Evolutionary conservation across 2,888 invertebrate species (phyloP), one percentile per base, ranked within the genome.

Genomic region (Pteria penguin): DNA sequence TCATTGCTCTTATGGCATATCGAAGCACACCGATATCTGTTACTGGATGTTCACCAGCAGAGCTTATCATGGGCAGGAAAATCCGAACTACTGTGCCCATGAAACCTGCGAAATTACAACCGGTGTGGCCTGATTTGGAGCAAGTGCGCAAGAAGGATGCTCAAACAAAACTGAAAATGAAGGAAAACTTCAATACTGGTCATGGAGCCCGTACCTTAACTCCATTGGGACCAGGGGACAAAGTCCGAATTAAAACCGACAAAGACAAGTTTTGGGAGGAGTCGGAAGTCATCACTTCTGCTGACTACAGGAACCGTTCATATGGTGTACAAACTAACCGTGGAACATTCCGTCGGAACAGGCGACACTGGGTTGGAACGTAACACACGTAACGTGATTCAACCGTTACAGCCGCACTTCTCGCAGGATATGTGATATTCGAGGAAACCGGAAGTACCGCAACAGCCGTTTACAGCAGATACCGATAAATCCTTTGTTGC

Each of bases 21-120:
- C 45, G 70, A 2, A 66, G 33, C 2, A 79, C 79, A 22, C 77
- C 70, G 8, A 29, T 72, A 2, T 18, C 29, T 11, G 33, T 77
- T 14, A 72, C 77, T 0, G 76, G 79, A 0, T 36, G 45, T 31
- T 57, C 32, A 26, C 81, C 75, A 32, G 26, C 74, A 14, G 63
- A 79, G 24, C 52, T 79, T 3, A 76, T 79, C 24, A 76, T 81
- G 72, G 76, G 78, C 1, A 45, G 73, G 36, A 61, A 54, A 1
- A 78, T 76, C 14, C 32, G 75, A 3, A 70, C 65, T 60, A 45
- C 45, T 24, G 22, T 80, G n/a, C 75, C 80, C 2, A 52, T 52
- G 4, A n/a, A 29, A 1, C 52, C 29, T 11, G 31, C 11, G 1
- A 60, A 22, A n/a, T 24, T 71, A n/a, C n/a, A 32, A 22, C 73